Conservation (phyloP, 1,140 invertebrate genomes). For the Nasonia vitripennis region DNA sequence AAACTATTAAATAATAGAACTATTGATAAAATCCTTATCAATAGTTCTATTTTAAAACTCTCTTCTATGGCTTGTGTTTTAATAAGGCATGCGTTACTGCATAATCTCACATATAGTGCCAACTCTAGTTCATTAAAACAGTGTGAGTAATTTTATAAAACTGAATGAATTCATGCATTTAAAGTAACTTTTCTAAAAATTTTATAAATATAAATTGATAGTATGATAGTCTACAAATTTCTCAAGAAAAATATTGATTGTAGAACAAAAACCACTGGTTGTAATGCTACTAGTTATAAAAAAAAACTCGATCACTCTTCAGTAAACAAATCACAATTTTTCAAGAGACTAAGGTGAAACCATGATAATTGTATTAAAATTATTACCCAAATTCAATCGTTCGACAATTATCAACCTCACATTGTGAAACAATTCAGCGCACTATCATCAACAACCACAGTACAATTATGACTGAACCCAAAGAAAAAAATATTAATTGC, state of each 20-base stretch:
- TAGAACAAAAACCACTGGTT: no score
- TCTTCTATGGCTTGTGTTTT: slow-evolving; percentile 31
- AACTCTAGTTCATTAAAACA: slow-evolving; percentile 11
- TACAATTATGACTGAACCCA: not conserved
- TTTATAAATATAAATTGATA: not conserved
- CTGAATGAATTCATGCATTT: not conserved
- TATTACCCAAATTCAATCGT: not conserved
- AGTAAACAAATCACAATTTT: not conserved
- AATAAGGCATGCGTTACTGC: slow-evolving; percentile 18
- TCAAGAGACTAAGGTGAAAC: not conserved
- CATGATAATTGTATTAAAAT: slow-evolving; percentile 4
- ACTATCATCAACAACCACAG: not conserved
- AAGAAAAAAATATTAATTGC: not conserved
- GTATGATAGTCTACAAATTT: no score
- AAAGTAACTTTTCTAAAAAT: not conserved
- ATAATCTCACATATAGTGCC: slow-evolving; percentile 5
- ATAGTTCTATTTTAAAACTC: slow-evolving; percentile 37
- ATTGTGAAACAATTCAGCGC: not conserved
- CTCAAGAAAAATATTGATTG: no score
- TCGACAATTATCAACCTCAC: not conserved
- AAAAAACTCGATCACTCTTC: not conserved
- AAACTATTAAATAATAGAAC: no score
- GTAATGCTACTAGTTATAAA: not conserved
- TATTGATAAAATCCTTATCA: not conserved
- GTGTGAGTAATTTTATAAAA: not conserved